A percentile compares a stretch with the other conserved stretches of the same genome.
phyloP scores from a whole-genome alignment of 2,113 vertebrate species.

The Gymnogyps californianus region DNA sequence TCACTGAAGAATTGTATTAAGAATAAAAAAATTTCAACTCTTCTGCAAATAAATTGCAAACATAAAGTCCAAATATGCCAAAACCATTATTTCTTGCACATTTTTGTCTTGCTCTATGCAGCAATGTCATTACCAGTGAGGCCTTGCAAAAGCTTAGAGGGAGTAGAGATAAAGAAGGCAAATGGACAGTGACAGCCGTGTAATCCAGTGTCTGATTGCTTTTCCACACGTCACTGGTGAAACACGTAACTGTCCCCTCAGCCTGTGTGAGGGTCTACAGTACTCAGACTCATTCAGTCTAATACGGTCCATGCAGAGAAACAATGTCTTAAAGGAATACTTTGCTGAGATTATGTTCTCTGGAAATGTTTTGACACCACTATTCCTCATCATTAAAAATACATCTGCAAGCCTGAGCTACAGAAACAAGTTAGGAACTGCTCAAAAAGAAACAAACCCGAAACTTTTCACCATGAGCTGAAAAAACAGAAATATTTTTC shows the following conservation, averaged over 20 bases:
- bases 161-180: conserved; percentile 70
- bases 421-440: background rate
- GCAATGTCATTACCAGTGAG: conserved; percentile 27
- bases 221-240: conserved; percentile 69
- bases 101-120: background rate
- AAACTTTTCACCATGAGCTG: background rate
- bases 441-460: background rate
- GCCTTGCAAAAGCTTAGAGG: conserved; percentile 30
- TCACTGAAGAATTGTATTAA: background rate
- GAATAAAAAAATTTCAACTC: background rate
- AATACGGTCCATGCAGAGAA: conserved; percentile 46
- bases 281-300: background rate
- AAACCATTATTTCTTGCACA: background rate
- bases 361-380: background rate
- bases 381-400: background rate
- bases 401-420: background rate
- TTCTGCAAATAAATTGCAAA: background rate
- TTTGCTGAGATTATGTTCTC: background rate
- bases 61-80: background rate
- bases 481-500: background rate
- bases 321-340: conserved; percentile 8
- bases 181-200: conserved; percentile 70
- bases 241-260: conserved; percentile 47
- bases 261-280: conserved; percentile 32
- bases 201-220: conserved; percentile 75